Evolutionary conservation across 2,888 invertebrate species (phyloP), one percentile per base, ranked within the genome.

Genomic region (Aspidapion aeneum): DNA sequence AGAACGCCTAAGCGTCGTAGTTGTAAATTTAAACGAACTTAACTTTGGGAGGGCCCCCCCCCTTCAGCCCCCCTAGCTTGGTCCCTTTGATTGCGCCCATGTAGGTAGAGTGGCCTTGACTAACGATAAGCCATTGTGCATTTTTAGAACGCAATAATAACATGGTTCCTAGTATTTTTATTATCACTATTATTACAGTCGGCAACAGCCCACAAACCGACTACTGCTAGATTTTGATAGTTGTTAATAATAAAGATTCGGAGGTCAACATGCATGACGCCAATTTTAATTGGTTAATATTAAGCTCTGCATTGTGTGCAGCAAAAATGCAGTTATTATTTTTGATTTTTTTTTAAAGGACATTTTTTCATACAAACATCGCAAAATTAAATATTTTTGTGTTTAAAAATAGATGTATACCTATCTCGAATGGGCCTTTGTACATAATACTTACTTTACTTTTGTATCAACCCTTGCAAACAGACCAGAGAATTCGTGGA

Each of bases 51-150:
- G n/a, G n/a, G n/a, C n/a, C n/a, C n/a, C n/a, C n/a, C n/a, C n/a
- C n/a, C n/a, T n/a, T n/a, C n/a, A n/a, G n/a, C n/a, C n/a, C n/a
- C n/a, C n/a, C n/a, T n/a, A n/a, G n/a, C n/a, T n/a, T n/a, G n/a
- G n/a, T n/a, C n/a, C n/a, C n/a, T n/a, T n/a, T n/a, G n/a, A n/a
- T n/a, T n/a, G n/a, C n/a, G n/a, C n/a, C n/a, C n/a, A n/a, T n/a
- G n/a, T n/a, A n/a, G n/a, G n/a, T n/a, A n/a, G n/a, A 67, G 62
- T 68, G 65, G 70, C 66, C 66, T 67, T 66, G 63, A 64, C 57
- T 18, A n/a, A 61, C 64, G 67, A 69, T 69, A 64, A 67, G 66
- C 66, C 64, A 64, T 66, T 66, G 66, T 66, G 5, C 3, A 52
- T 52, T 52, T 52, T 48, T 62, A 21, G 59, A 35, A 63, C 60